These are phyloP conservation scores for Pseudolaguvia tuberculata DNA, from an alignment of 2,113 vertebrate species.

Conservation along the genomic window DNA sequence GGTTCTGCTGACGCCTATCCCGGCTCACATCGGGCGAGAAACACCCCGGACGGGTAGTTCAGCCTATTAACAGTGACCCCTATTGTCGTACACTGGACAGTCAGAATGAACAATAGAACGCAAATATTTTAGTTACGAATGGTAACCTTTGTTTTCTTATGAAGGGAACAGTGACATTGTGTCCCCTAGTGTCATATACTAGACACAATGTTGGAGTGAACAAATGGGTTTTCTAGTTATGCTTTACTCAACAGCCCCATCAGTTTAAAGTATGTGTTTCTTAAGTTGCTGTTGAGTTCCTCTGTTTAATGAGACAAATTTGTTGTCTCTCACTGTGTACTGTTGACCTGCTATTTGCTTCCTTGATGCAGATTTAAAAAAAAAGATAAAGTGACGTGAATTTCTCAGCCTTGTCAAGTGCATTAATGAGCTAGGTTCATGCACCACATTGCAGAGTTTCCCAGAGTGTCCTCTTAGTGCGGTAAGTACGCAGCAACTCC, in stretches of 20 bases:
- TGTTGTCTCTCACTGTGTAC: constrained; percentile 4
- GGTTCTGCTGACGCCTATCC: too few relatives aligned
- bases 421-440: constrained; percentile 18
- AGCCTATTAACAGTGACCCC: too few relatives aligned
- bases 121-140: too few relatives aligned
- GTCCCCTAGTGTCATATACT: too few relatives aligned
- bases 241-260: not conserved
- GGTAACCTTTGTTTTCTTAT: too few relatives aligned
- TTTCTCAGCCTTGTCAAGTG: constrained; percentile 3
- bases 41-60: too few relatives aligned
- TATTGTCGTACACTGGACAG: too few relatives aligned
- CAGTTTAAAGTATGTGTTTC: not conserved
- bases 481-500: not conserved
- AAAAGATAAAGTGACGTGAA: not conserved
- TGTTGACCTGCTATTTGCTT: constrained; percentile 11
- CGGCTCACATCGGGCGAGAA: too few relatives aligned
- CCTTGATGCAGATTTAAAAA: not conserved
- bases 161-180: too few relatives aligned
- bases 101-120: too few relatives aligned
- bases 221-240: not conserved
- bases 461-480: not conserved
- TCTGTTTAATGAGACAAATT: constrained; percentile 17
- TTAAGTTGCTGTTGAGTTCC: constrained; percentile 2
- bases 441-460: not conserved
- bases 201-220: too few relatives aligned